Conservation (phyloP, 2,797 vertebrate genomes). For the Pterois miles region DNA sequence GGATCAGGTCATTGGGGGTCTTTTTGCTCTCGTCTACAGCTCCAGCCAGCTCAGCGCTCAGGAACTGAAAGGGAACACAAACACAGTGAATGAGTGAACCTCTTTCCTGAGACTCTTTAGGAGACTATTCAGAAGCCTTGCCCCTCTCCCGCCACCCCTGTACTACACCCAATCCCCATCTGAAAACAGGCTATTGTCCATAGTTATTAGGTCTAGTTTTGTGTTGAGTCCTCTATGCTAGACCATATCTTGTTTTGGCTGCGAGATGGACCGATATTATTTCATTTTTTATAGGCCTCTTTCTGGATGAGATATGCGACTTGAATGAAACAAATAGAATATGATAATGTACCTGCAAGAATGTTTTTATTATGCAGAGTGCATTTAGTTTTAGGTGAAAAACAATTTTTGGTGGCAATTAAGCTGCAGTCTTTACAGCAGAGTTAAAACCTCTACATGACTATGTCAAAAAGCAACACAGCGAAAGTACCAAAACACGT, state of each 20-base stretch:
- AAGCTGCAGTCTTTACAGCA: conserved; percentile 31
- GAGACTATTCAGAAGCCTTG: conserved; percentile 56
- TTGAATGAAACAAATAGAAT: conserved; percentile 44
- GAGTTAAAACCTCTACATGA: conserved; percentile 28
- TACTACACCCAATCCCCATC: conserved; percentile 17
- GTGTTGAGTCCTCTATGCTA: conserved; percentile 39
- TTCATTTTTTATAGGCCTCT: conserved; percentile 16
- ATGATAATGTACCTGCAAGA: conserved; percentile 41
- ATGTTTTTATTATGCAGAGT: conserved; percentile 61
- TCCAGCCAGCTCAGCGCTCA: conserved; percentile 92
- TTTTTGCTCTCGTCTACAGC: conserved; percentile 96
- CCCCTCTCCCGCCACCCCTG: conserved; percentile 5
- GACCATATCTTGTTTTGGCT: conserved; percentile 53
- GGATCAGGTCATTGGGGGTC: conserved; percentile 95
- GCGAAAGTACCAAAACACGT: conserved; percentile 11
- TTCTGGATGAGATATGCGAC: conserved; percentile 31
- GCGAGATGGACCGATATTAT: conserved; percentile 32
- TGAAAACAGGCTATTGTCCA: conserved; percentile 58
- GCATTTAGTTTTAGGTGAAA: conserved; percentile 52
- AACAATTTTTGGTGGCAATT: conserved; percentile 43
- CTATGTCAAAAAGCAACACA: conserved; percentile 3
- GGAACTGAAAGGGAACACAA: conserved; percentile 82
- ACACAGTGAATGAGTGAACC: conserved; percentile 46
- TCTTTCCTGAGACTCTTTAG: conserved; percentile 33
- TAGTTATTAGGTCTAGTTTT: conserved; percentile 61